These are phyloP conservation scores for Anticlea derivata DNA, from an alignment of 2,888 invertebrate genomes.

Conservation along the genomic window DNA sequence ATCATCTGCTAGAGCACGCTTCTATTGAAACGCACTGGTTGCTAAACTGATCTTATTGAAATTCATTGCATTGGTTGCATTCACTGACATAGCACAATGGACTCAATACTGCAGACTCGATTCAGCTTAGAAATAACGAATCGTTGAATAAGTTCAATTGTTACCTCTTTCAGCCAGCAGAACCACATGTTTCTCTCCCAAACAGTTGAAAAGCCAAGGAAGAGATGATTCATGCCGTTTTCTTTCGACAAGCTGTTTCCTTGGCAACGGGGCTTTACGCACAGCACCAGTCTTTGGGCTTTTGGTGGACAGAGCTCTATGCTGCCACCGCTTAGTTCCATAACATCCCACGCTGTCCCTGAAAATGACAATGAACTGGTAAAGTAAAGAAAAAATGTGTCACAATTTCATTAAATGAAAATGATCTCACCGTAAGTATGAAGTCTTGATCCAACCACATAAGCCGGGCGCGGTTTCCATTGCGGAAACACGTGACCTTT, in stretches of 20 bases:
- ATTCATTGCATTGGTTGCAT: constrained; percentile 46
- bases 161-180: constrained; percentile 86
- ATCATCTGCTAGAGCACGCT: constrained; percentile 55
- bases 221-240: constrained; percentile 77
- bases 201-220: constrained; percentile 86
- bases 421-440: constrained; percentile 77
- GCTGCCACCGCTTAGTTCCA: constrained; percentile 73
- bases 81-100: constrained; percentile 18
- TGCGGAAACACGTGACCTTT: constrained; percentile 88
- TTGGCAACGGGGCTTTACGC: constrained; percentile 72
- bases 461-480: constrained; percentile 85
- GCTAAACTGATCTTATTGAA: constrained; percentile 37
- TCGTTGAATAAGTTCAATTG: constrained; percentile 22
- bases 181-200: constrained; percentile 88
- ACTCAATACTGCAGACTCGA: constrained; percentile 10
- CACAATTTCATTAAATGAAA: neutral
- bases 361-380: constrained; percentile 34
- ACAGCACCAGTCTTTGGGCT: constrained; percentile 71
- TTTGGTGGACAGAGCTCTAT: constrained; percentile 75
- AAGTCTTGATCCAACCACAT: constrained; percentile 84
- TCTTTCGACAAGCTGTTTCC: constrained; percentile 60
- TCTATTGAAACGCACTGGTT: constrained; percentile 26
- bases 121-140: too few relatives aligned
- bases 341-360: constrained; percentile 69
- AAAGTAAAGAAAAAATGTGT: neutral